These are phyloP conservation scores for Dryobates pubescens DNA, from an alignment of 2,797 vertebrate genomes.

Conservation along the genomic window DNA sequence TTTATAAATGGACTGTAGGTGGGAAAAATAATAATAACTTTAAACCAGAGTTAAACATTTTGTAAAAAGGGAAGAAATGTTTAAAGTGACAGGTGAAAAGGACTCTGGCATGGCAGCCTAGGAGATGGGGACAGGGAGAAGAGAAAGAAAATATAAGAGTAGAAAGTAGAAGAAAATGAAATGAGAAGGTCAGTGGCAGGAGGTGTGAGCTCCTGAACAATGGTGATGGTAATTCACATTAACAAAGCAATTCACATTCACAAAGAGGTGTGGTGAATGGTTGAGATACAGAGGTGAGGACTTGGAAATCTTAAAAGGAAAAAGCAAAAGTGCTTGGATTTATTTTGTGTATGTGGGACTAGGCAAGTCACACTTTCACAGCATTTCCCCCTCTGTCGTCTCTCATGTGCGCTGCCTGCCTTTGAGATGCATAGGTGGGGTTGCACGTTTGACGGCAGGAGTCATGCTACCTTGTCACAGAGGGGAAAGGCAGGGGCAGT, in stretches of 20 bases:
- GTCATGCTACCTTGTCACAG: background rate
- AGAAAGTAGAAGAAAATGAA: background rate
- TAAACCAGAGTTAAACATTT: background rate
- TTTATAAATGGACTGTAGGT: background rate
- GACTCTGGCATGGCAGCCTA: background rate
- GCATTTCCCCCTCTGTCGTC: accelerated
- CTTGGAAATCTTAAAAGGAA: background rate
- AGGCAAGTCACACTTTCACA: background rate
- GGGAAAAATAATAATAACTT: background rate
- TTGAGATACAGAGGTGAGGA: background rate
- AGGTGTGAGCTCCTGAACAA: background rate
- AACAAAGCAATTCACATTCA: background rate
- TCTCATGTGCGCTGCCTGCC: accelerated
- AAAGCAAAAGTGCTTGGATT: background rate
- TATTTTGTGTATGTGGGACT: background rate
- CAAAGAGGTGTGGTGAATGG: background rate
- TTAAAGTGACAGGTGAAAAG: background rate
- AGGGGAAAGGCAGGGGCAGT: background rate
- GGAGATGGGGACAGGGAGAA: background rate
- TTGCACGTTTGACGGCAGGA: background rate
- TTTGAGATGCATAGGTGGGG: accelerated
- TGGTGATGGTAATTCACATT: background rate
- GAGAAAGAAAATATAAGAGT: background rate
- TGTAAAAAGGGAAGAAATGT: background rate
- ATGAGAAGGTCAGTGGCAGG: background rate